A percentile compares a stretch with the other conserved stretches of the same genome.
Evolutionary conservation across 2,888 invertebrate genomes (phyloP).

Genomic region (Drosophila putrida): DNA sequence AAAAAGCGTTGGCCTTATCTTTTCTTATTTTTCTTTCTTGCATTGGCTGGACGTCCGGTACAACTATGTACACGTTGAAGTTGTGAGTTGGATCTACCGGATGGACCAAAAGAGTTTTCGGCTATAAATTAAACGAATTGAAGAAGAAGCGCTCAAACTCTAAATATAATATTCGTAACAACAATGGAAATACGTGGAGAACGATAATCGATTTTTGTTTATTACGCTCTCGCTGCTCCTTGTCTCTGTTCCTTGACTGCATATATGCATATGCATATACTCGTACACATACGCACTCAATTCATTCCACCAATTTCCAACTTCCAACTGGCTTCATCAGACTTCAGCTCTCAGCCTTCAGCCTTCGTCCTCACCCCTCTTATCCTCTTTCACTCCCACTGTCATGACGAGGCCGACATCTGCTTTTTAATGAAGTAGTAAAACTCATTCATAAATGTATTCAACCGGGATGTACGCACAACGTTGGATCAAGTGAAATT

Average conservation of each 20-base stretch:
- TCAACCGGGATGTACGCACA: slow-evolving; percentile 63
- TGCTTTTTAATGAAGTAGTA: slow-evolving; percentile 85
- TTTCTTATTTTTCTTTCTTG: slow-evolving; percentile 24
- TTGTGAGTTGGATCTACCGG: slow-evolving; percentile 46
- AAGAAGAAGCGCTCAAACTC: slow-evolving; percentile 72
- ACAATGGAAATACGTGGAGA: slow-evolving; percentile 77
- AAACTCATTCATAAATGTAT: slow-evolving; percentile 85
- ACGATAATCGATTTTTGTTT: slow-evolving; percentile 85
- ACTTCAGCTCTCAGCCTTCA: slow-evolving; percentile 13
- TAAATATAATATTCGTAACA: slow-evolving; percentile 80
- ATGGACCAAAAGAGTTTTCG: slow-evolving; percentile 59
- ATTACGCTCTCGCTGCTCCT: slow-evolving; percentile 59
- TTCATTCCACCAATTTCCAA: slow-evolving; percentile 25
- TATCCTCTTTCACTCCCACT: slow-evolving; percentile 45
- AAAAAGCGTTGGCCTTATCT: slow-evolving; percentile 25
- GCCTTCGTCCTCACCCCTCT: slow-evolving; percentile 16
- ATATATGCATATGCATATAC: slow-evolving; percentile 10
- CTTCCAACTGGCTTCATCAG: slow-evolving; percentile 16
- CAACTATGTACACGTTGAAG: slow-evolving; percentile 44
- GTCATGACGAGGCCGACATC: slow-evolving; percentile 56
- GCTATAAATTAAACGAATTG: slow-evolving; percentile 83
- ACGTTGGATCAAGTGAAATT: slow-evolving; percentile 52
- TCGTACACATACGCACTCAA: slow-evolving; percentile 35
- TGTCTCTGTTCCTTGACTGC: slow-evolving; percentile 20
- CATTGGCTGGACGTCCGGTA: slow-evolving; percentile 56